Evolutionary conservation across 2,888 invertebrate species (phyloP).

Genomic region (Brachylomia viminalis): DNA sequence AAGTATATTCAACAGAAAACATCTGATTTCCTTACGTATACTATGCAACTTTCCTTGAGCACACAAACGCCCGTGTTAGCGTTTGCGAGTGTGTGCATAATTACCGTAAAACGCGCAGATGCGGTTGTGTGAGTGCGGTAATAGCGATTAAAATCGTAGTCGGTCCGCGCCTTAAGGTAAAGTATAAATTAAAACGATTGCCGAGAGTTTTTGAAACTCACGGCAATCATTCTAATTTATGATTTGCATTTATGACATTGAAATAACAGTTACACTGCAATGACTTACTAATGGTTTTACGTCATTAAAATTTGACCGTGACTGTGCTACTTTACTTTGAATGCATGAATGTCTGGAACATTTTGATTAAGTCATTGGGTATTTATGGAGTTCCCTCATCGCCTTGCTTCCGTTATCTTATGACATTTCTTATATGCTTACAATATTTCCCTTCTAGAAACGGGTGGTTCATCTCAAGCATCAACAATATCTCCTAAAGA

Average conservation of each 20-base stretch:
- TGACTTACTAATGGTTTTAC: neutral
- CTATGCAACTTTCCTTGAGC: too few species aligned
- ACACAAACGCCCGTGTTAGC: too few species aligned
- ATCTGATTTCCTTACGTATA: too few species aligned
- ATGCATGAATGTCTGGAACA: neutral
- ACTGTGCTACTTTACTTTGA: neutral
- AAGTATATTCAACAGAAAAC: too few species aligned
- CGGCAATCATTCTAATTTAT: neutral
- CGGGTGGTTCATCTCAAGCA: conserved; percentile 82
- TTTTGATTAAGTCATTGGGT: neutral
- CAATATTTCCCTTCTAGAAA: conserved; percentile 70
- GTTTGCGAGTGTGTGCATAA: too few species aligned
- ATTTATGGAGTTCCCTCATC: neutral
- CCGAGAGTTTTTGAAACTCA: neutral
- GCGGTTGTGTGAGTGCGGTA: too few species aligned
- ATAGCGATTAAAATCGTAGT: too few species aligned
- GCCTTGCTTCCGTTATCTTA: neutral
- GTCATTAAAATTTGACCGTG: neutral
- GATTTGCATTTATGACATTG: neutral
- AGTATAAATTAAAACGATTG: neutral
- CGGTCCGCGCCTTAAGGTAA: too few species aligned
- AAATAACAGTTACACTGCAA: neutral
- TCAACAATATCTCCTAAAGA: conserved; percentile 92
- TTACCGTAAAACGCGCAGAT: too few species aligned
- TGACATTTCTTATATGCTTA: neutral